Evolutionary conservation across 2,888 invertebrate genomes (phyloP).

Genomic region (Andrena haemorrhoa): DNA sequence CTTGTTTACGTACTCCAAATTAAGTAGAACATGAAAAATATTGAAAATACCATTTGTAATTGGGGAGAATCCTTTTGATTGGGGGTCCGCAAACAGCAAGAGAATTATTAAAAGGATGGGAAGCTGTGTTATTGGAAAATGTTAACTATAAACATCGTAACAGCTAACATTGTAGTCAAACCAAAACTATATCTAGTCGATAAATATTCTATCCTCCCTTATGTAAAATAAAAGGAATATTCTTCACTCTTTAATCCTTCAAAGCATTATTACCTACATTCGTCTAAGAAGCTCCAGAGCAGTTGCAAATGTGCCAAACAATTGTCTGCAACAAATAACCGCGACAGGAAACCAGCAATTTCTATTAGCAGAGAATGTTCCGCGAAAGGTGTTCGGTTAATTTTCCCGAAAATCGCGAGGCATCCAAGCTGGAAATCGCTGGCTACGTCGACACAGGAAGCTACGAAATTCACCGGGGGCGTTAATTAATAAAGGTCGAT

Average conservation of each 20-base stretch:
- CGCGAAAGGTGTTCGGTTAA: conserved; percentile 28
- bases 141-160: too few relatives aligned
- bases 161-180: too few relatives aligned
- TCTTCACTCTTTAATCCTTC: neutral
- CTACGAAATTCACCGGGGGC: conserved; percentile 29
- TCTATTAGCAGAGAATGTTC: conserved; percentile 19
- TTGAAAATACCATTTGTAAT: neutral
- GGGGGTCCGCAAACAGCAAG: neutral
- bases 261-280: neutral
- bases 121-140: neutral
- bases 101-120: neutral
- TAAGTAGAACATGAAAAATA: neutral
- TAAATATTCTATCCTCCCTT: too few relatives aligned
- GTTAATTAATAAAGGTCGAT: conserved; percentile 57
- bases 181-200: too few relatives aligned
- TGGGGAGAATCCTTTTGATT: neutral
- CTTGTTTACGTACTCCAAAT: too few relatives aligned
- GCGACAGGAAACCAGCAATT: conserved; percentile 6
- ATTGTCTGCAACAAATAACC: neutral
- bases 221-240: too few relatives aligned
- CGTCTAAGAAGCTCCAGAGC: neutral
- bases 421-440: conserved; percentile 21
- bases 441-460: conserved; percentile 19
- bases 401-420: conserved; percentile 11
- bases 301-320: neutral